Percentiles rank a stretch among this genome's conserved stretches.
These are phyloP conservation scores for Pycnonotus jocosus DNA, from an alignment of 2,113 vertebrate species.

Conservation along the genomic window DNA sequence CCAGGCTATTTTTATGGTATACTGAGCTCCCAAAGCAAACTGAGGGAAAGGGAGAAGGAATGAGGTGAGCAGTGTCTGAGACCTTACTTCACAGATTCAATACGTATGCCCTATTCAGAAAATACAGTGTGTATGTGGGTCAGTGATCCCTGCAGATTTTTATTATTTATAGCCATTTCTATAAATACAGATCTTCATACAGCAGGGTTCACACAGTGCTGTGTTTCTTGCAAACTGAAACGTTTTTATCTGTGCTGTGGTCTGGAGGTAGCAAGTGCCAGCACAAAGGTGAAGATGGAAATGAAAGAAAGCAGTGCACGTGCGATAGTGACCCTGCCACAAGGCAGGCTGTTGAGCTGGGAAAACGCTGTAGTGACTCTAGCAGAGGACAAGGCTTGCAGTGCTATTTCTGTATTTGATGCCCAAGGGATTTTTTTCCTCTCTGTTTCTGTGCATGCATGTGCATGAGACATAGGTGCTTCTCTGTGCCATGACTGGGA, in stretches of 20 bases:
- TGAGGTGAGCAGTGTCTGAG: neutral
- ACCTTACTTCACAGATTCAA: neutral
- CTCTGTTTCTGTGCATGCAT: neutral
- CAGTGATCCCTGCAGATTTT: slow-evolving; percentile 14
- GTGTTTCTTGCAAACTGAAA: neutral
- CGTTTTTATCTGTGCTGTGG: neutral
- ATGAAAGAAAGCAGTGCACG: neutral
- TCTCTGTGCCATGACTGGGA: neutral
- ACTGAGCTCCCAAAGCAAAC: neutral
- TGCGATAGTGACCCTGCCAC: neutral
- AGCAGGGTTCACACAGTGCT: neutral
- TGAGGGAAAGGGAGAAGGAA: neutral
- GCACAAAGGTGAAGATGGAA: neutral
- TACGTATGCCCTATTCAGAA: neutral
- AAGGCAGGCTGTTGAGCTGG: neutral
- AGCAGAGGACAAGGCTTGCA: neutral
- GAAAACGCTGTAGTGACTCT: neutral
- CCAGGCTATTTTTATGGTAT: neutral
- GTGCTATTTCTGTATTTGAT: neutral
- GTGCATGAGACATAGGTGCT: neutral
- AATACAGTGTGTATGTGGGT: neutral
- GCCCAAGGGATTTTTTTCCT: neutral
- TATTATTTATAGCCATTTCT: slow-evolving; percentile 54
- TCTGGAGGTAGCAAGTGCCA: neutral
- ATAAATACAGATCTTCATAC: slow-evolving; percentile 31